Conservation (phyloP, 2,797 vertebrate genomes). For the Gobionotothen gibberifrons region DNA sequence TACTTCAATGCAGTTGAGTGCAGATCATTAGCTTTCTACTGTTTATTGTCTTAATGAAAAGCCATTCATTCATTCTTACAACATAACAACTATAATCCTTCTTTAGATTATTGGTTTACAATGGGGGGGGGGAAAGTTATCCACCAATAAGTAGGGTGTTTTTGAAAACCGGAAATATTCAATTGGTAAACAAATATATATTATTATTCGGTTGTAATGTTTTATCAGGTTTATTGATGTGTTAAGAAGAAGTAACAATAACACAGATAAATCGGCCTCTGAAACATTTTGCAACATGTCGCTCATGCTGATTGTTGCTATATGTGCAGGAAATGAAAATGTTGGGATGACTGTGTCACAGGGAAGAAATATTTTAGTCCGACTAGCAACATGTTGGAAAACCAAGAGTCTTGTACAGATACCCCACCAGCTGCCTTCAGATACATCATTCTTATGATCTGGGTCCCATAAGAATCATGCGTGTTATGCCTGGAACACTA, state of each 20-base stretch:
- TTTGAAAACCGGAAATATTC: too few relatives aligned
- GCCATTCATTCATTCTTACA: not conserved
- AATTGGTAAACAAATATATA: not conserved
- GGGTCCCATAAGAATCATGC: not conserved
- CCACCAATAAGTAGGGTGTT: not conserved
- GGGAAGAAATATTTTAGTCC: not conserved
- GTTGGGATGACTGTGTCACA: not conserved
- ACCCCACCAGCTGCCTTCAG: not conserved
- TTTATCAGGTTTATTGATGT: not conserved
- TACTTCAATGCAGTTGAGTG: not conserved
- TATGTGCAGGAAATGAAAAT: conserved; percentile 6
- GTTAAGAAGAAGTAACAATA: not conserved
- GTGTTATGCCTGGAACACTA: not conserved
- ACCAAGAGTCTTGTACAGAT: not conserved
- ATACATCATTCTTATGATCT: not conserved
- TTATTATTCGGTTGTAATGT: not conserved
- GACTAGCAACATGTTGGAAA: not conserved
- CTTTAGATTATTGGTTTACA: not conserved
- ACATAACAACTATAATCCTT: not conserved
- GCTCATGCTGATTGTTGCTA: not conserved
- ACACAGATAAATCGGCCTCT: not conserved
- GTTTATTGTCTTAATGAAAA: not conserved
- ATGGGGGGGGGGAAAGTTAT: not conserved
- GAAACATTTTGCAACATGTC: conserved; percentile 1
- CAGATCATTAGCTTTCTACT: not conserved